Percentiles rank a stretch among this genome's conserved stretches.
Conservation (phyloP, 2,113 vertebrate genomes). For the Azemiops feae region DNA sequence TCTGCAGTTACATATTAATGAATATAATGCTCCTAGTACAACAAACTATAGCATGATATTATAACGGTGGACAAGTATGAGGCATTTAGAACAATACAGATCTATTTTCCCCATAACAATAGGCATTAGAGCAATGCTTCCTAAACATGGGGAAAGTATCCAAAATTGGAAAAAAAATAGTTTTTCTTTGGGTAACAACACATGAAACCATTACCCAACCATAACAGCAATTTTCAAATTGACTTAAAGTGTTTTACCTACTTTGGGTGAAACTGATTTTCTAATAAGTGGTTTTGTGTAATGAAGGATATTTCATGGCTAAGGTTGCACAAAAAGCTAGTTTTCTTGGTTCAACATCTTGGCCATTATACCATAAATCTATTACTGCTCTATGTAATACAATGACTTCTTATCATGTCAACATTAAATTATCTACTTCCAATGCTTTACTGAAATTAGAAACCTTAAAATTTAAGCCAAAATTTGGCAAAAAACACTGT, state of each 20-base stretch:
- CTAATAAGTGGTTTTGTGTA: neutral
- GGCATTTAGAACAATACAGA: neutral
- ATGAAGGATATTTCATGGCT: neutral
- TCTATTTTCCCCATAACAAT: neutral
- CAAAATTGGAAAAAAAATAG: neutral
- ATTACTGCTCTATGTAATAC: neutral
- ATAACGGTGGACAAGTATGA: neutral
- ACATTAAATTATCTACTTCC: neutral
- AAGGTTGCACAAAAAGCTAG: neutral
- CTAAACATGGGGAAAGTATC: neutral
- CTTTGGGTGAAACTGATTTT: neutral
- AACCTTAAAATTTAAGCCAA: neutral
- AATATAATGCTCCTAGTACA: neutral
- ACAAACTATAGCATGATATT: neutral
- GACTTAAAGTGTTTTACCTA: neutral
- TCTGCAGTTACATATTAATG: neutral
- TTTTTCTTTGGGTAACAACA: neutral
- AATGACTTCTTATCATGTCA: neutral
- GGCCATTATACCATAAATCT: neutral
- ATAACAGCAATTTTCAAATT: neutral
- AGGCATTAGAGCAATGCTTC: neutral
- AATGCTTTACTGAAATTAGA: neutral
- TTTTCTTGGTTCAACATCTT: neutral
- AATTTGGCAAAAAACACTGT: neutral
- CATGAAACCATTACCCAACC: neutral